Base-by-base conservation (phyloP, 2,113 vertebrate species). In the Uria lomvia region DNA sequence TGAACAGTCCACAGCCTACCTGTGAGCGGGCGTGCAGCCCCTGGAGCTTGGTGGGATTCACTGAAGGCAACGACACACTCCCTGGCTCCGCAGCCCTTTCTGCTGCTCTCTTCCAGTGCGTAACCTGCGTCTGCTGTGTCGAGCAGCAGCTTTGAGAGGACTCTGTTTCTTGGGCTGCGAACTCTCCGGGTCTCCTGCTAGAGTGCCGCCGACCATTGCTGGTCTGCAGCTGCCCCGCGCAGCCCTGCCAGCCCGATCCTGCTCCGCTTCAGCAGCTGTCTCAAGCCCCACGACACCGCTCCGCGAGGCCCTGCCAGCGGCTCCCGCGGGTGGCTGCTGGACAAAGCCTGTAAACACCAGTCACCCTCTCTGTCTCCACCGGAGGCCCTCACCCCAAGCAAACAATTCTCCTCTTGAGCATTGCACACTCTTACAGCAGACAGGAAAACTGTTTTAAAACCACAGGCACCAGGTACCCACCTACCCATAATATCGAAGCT, bases 1-100 rank as follows among this genome's bases (percentile, higher is more conserved):
- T 27, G 38, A 80, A 12, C 3, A 62, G 42, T 9, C 12, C 27
- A 12, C 16, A 65, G 67, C 42, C 15, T 36, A 7, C 21, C 38
- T 0, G 0, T 5, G 5, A 42, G 34, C 6, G 11, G 63, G 9
- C 6, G 12, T 24, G 15, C 22, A 29, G 59, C 49, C 16, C 40
- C 13, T 21, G 42, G 65, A 34, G 29, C 6, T 6, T 15, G 12
- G 13, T 30, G 40, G 66, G n/a, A 53, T 59, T 78, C 38, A 8
- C 29, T 34, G 6, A 9, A 55, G 43, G 52, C 40, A 22, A 9
- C 24, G 32, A 8, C 29, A 7, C 26, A 2, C 12, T 26, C 73
- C 59, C 49, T 56, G 27, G 36, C 22, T 19, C 47, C 53, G 11
- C 68, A 42, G n/a, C 47, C 45, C n/a, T 52, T 82, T 15, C 32